These are phyloP conservation scores for Marmota flaviventris DNA, from an alignment of 2,113 vertebrate genomes.

Conservation along the genomic window DNA sequence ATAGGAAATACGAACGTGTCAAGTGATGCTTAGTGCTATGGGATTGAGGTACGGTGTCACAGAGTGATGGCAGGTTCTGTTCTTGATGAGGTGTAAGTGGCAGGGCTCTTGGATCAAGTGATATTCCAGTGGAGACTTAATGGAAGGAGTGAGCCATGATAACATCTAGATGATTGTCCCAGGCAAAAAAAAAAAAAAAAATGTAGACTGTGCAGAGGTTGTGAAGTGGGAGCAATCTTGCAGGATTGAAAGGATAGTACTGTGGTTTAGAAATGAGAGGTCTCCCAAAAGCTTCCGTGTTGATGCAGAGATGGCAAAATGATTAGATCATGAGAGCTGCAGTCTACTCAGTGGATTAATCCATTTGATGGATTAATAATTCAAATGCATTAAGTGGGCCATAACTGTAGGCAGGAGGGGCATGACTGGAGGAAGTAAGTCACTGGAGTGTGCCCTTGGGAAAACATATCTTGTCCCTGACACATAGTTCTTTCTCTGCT, in stretches of 20 bases:
- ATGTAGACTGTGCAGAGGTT: neutral
- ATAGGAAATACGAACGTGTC: neutral
- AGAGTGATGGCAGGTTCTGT: neutral
- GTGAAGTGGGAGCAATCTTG: neutral
- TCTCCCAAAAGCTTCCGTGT: no score
- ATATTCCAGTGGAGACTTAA: neutral
- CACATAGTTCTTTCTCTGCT: no score
- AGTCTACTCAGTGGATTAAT: no score
- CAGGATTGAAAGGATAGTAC: neutral
- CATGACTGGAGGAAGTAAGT: no score
- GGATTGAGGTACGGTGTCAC: neutral
- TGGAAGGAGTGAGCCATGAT: neutral
- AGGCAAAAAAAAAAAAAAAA: neutral
- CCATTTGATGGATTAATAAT: no score
- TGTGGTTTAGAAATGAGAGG: no score
- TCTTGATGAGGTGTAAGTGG: neutral
- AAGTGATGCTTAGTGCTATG: neutral
- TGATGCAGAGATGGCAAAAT: no score
- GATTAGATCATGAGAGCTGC: no score
- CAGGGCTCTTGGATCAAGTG: neutral
- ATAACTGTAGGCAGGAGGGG: no score
- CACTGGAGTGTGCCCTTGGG: no score
- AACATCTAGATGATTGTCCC: neutral
- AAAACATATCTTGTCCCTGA: no score
- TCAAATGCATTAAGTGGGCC: no score